Base-by-base conservation (phyloP, 2,888 invertebrate genomes). In the Drosophila dives region DNA sequence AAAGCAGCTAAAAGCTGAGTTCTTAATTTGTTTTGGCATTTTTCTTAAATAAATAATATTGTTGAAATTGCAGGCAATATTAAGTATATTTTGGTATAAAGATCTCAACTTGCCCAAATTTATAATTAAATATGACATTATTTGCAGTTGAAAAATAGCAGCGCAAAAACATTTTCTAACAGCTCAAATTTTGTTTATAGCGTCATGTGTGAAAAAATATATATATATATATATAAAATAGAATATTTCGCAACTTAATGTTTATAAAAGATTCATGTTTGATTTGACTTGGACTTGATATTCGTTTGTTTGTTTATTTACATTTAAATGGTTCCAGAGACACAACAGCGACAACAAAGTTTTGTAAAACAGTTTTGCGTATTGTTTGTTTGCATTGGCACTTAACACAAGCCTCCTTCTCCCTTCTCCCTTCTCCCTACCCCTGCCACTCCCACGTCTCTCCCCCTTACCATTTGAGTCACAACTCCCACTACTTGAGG, bases 121-220 rank as follows among this genome's bases (percentile, higher is more conserved):
- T 77, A 76, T 65, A 76, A 63, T 78, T 78, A 78, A 80, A 72
- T 62, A 78, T 78, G 77, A 78, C 77, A 77, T 77, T 77, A 77
- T 77, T 61, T 80, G 80, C 65, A 75, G 74, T 56, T 69, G 70
- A 55, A 69, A 67, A 67, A 34, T 23, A 29, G 33, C 55, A 38
- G 64, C 74, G 60, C 50, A 74, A 63, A 77, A 74, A 20, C 58
- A 51, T 34, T 62, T 55, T 60, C 48, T 50, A 72, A 63, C 79
- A 76, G 59, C 53, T 64, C 69, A 50, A 42, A 49, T 63, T 61
- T 76, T 76, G 77, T 76, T 77, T 76, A 76, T 75, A 53, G 20
- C 56, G 49, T 26, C 15, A 56, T 32, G 26, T 49, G 20, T 38
- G 17, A 53, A n/a, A 45, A 49, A 10, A 40, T 60, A 42, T 33